phyloP scores from a whole-genome alignment of 2,888 invertebrate species.

The Gymnoscelis rufifasciata region DNA sequence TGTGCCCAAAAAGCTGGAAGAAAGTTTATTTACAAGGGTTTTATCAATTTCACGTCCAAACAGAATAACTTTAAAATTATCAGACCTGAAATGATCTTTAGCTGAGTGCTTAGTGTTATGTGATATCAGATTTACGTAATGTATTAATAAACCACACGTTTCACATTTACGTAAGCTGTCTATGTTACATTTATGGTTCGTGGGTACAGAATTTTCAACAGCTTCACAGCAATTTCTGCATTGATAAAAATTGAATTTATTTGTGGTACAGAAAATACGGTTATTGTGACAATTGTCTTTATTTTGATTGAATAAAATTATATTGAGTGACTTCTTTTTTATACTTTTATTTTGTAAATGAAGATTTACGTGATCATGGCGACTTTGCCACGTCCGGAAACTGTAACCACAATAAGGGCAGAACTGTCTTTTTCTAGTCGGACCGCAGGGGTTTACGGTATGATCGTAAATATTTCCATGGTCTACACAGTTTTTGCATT shows the following conservation, averaged over 20 bases:
- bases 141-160: constrained; percentile 47
- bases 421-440: constrained; percentile 35
- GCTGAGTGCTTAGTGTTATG: constrained; percentile 49
- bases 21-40: constrained; percentile 2
- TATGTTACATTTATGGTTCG: constrained; percentile 34
- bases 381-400: constrained; percentile 39
- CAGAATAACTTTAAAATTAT: constrained; percentile 51
- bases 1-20: constrained; percentile 41
- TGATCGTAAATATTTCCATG: constrained; percentile 42
- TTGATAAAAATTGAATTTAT: constrained; percentile 47
- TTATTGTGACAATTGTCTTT: constrained; percentile 40
- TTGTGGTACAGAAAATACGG: constrained; percentile 30
- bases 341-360: constrained; percentile 33
- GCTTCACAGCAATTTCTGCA: constrained; percentile 54
- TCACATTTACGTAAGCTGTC: constrained; percentile 41
- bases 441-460: constrained; percentile 36
- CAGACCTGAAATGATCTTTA: constrained; percentile 38
- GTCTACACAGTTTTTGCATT: constrained; percentile 47
- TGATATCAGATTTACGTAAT: constrained; percentile 34
- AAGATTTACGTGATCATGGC: constrained; percentile 44
- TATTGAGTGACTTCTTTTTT: constrained; percentile 40
- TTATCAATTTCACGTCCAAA: constrained; percentile 37
- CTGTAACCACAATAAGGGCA: constrained; percentile 49
- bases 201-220: constrained; percentile 43
- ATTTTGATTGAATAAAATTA: constrained; percentile 48